Base-by-base conservation (phyloP, 2,113 vertebrate genomes). In the Phoxinus phoxinus region DNA sequence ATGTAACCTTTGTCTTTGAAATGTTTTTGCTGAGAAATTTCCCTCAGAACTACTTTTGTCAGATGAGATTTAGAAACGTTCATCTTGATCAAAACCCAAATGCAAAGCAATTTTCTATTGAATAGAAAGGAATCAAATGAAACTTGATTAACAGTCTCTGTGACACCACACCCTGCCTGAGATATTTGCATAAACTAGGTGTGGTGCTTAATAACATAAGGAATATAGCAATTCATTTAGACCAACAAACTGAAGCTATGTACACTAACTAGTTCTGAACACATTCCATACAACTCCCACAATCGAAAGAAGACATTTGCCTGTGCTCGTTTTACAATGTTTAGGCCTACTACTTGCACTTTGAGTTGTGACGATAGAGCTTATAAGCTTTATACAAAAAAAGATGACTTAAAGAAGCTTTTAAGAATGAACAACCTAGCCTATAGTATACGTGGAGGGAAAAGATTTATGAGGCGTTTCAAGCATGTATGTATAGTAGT, bases 231-330 rank as follows among this genome's bases (percentile, higher is more conserved):
- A 56, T 8, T 82, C 10, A 51, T 53, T 58, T 53, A n/a, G 11
- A 0, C 21, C 44, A 53, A 35, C 44, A 51, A 46, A 11, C 41
- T 35, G 2, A 15, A 82, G 44, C 9, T 1, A 69, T 69, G 27
- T 35, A 46, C 80, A 46, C n/a, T 4, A 80, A 65, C 78, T 81
- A 81, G 27, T 51, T 69, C n/a, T 35, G 3, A 51, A 35, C 7
- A 51, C 80, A 82, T 82, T 51, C 80, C 80, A 69, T 15, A n/a
- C 63, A 35, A 35, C 63, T 69, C 79, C 79, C 25, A 67, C 3
- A 35, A 23, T 35, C 19, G 44, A n/a, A n/a, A 79, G 6, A 27
- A 63, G n/a, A 10, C 17, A 53, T 51, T 35, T 13, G 27, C 25
- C 59, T 81, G 19, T 67, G 44, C 79, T 69, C 19, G 25, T 35